These are phyloP conservation scores for Oreochromis mossambicus DNA, from an alignment of 2,797 vertebrate species.

Conservation along the genomic window DNA sequence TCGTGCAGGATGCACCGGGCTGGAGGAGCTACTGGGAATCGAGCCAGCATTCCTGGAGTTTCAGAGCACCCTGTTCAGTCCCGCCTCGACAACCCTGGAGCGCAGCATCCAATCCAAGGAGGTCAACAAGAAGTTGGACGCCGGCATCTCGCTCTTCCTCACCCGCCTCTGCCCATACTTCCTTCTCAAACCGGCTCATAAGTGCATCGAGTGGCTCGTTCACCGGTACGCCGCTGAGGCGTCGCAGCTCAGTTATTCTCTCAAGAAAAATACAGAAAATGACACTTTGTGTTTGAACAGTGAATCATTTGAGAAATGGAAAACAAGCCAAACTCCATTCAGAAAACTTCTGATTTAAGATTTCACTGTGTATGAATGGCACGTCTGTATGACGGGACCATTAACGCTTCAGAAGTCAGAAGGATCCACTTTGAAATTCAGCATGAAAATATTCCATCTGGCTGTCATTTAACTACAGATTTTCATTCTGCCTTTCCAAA, in stretches of 20 bases:
- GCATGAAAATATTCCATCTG: background rate
- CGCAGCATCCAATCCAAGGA: constrained; percentile 90
- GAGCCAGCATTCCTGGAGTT: constrained; percentile 86
- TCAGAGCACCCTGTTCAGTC: constrained; percentile 86
- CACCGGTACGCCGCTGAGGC: constrained; percentile 79
- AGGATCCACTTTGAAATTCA: background rate
- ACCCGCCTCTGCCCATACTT: constrained; percentile 91
- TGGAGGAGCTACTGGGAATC: constrained; percentile 91
- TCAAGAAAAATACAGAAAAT: background rate
- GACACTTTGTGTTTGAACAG: background rate
- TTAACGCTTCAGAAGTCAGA: background rate
- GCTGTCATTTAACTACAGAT: background rate
- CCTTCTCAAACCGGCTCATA: constrained; percentile 92
- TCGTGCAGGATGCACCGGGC: constrained; percentile 87
- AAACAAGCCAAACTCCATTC: background rate
- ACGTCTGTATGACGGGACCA: background rate
- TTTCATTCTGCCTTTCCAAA: background rate
- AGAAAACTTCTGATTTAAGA: background rate
- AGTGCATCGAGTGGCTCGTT: constrained; percentile 96
- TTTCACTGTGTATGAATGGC: background rate
- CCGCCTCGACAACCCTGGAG: constrained; percentile 81
- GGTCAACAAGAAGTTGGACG: constrained; percentile 87
- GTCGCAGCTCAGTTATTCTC: background rate
- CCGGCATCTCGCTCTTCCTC: constrained; percentile 85
- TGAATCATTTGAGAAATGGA: background rate